These are phyloP conservation scores for Capra hircus DNA, from an alignment of 2,113 vertebrate species.

Conservation along the genomic window DNA sequence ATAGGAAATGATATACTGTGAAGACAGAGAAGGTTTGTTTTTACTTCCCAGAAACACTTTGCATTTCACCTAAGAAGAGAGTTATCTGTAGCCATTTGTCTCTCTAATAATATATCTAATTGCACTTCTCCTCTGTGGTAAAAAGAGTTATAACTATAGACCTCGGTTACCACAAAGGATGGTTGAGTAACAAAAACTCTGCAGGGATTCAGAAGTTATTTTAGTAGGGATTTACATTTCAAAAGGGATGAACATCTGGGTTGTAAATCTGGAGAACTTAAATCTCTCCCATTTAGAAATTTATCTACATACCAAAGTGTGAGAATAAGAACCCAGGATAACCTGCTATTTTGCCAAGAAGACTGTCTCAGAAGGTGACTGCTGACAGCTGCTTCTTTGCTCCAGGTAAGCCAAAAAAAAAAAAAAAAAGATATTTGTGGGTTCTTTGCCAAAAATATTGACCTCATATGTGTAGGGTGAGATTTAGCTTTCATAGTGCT, in stretches of 20 bases:
- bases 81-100: neutral
- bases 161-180: neutral
- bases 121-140: neutral
- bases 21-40: neutral
- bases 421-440: neutral
- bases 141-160: neutral
- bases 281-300: neutral
- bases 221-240: neutral
- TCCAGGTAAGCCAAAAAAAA: neutral
- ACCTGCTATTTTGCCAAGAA: neutral
- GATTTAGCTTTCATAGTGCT: neutral
- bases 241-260: neutral
- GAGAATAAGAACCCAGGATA: neutral
- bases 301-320: neutral
- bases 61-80: neutral
- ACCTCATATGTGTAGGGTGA: neutral
- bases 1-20: neutral
- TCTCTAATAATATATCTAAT: neutral
- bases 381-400: neutral
- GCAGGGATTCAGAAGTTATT: neutral
- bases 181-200: neutral
- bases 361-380: neutral
- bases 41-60: neutral
- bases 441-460: neutral
- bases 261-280: neutral